Evolutionary conservation across 2,797 vertebrate genomes (phyloP), one percentile per base, ranked within the genome.

Genomic region (Spizella passerina): DNA sequence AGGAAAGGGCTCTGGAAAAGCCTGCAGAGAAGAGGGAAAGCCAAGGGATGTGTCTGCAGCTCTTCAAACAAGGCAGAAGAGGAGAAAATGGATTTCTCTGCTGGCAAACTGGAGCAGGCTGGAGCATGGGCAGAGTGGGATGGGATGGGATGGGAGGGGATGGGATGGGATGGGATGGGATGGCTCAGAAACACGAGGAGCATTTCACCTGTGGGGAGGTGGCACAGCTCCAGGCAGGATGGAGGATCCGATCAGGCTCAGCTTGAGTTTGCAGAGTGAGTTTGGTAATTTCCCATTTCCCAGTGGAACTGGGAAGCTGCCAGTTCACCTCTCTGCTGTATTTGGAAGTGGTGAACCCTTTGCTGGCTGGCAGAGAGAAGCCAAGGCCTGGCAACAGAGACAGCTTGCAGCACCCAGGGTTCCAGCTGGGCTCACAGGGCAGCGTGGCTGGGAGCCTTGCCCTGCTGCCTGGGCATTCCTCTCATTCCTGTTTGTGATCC

Each of bases 81-180:
- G 77, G 55, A 59, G 70, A 94, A 94, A 95, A 93, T n/a, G 66
- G n/a, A 50, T 36, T 16, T 75, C 57, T 91, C 93, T 69, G 72
- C 79, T 63, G 87, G 88, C 85, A 91, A 80, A 95, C 8, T 49
- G 82, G 92, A 90, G 41, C 64, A 47, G 84, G 81, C 73, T 70
- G 32, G 46, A 38, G 68, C 3, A 26, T 17, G 75, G 69, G 72
- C n/a, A 21, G 60, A 5, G 2, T 1, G 8, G 41, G 63, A 24
- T 9, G 82, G 43, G 52, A 4, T 27, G 76, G 52, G 23, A 22
- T n/a, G 41, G 34, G 41, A 4, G 23, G 77, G 52, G 29, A 23
- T 32, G 50, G 43, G 29, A 4, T 21, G 55, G 29, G 23, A 29
- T 46, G 32, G 32, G 39, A 4, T 70, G 63, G 63, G 29, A 29